phyloP scores from a whole-genome alignment of 2,888 invertebrate genomes.

The Myathropa florea region DNA sequence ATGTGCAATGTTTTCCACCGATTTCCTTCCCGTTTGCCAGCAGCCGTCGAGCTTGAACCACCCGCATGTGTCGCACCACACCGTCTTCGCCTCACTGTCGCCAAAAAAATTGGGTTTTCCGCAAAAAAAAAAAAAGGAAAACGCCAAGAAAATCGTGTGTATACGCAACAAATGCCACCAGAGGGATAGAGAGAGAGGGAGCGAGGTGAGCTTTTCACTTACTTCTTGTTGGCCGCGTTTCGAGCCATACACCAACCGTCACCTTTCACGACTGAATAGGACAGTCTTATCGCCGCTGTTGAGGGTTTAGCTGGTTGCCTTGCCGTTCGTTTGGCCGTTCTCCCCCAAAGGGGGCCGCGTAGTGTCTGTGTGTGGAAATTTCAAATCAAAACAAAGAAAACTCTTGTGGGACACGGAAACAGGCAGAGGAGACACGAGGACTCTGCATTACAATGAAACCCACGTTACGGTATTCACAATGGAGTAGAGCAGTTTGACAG shows the following conservation, averaged over 20 bases:
- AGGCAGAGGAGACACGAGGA: not conserved
- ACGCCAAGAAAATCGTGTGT: not conserved
- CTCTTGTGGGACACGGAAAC: not conserved
- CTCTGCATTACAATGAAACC: constrained; percentile 9
- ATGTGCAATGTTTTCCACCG: not conserved
- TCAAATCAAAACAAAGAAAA: constrained; percentile 54
- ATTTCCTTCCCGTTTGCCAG: not conserved
- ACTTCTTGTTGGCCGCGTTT: constrained; percentile 13
- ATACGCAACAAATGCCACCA: not conserved
- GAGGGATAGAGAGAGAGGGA: not conserved
- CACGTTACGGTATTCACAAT: constrained; percentile 26
- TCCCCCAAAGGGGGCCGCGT: not conserved
- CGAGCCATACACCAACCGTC: not conserved
- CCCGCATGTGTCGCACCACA: not conserved
- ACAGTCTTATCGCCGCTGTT: not conserved
- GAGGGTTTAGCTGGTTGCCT: not conserved
- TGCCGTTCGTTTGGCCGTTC: not conserved
- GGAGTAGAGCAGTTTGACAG: constrained; percentile 36
- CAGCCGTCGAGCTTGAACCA: not conserved
- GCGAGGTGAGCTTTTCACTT: constrained; percentile 15
- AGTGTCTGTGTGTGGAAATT: not conserved
- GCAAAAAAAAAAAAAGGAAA: not conserved
- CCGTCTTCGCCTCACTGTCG: not conserved
- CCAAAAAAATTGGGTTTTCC: not conserved
- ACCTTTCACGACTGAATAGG: not conserved